Conservation (phyloP, 2,113 vertebrate species). For the Anser brachyrhynchus region DNA sequence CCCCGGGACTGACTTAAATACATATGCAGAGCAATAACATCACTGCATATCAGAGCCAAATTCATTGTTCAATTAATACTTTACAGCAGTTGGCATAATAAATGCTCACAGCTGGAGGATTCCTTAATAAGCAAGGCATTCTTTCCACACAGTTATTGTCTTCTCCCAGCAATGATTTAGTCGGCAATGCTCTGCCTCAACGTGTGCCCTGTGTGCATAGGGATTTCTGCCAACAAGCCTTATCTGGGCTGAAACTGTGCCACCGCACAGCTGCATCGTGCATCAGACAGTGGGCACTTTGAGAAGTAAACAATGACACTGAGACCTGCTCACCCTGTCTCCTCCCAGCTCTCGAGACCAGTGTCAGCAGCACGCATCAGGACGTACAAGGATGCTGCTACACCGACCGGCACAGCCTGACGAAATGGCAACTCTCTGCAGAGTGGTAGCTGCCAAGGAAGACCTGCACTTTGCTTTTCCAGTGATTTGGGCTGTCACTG, state of each 20-base stretch:
- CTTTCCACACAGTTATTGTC: slow-evolving; percentile 47
- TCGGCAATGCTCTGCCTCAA: background rate
- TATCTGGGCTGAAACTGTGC: slow-evolving; percentile 3
- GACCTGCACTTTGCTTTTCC: background rate
- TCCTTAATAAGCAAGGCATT: slow-evolving; percentile 48
- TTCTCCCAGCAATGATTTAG: slow-evolving; percentile 46
- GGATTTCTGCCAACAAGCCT: background rate
- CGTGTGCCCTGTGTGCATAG: slow-evolving; percentile 27
- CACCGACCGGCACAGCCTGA: accelerated
- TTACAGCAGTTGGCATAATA: background rate
- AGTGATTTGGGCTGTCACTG: background rate
- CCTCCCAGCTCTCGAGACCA: background rate
- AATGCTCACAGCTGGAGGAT: slow-evolving; percentile 44
- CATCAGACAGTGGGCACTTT: slow-evolving; percentile 45
- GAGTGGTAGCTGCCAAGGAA: background rate
- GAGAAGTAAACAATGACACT: slow-evolving; percentile 47
- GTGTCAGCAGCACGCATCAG: background rate
- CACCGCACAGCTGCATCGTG: slow-evolving; percentile 26
- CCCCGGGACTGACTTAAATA: slow-evolving; percentile 6
- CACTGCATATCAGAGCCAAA: background rate
- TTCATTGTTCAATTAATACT: slow-evolving; percentile 32
- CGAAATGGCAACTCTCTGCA: background rate
- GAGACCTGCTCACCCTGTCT: background rate
- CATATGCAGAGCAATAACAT: slow-evolving; percentile 21
- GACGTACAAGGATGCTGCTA: background rate